These are phyloP conservation scores for Cariama cristata DNA, from an alignment of 2,113 vertebrate genomes.

Conservation along the genomic window DNA sequence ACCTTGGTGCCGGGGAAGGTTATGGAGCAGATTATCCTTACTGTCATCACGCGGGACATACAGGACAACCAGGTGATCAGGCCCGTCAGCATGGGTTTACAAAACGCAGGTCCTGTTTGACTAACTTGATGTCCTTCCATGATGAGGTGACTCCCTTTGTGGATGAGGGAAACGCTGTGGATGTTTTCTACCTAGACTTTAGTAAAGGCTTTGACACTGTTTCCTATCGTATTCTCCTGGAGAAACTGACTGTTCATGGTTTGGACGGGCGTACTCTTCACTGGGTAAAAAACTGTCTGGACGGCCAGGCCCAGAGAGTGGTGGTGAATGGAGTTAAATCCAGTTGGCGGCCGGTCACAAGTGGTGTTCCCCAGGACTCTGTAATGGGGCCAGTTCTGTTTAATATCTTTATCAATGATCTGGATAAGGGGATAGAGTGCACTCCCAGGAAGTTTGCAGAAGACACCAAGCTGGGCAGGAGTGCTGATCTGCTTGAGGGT, in stretches of 20 bases:
- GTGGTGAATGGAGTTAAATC: neutral
- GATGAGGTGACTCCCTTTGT: too few species aligned
- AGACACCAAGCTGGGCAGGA: too few species aligned
- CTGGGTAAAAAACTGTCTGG: neutral
- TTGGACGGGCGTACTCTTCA: neutral
- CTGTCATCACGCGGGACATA: too few species aligned
- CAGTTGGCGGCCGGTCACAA: neutral
- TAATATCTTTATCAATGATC: neutral
- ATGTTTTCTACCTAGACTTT: neutral
- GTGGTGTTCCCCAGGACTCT: neutral
- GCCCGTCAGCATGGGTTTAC: too few species aligned
- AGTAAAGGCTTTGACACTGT: neutral
- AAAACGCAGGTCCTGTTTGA: too few species aligned
- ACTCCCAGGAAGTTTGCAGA: too few species aligned
- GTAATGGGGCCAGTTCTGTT: neutral
- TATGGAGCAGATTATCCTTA: neutral
- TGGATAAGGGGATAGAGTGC: too few species aligned
- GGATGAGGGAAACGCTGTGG: neutral
- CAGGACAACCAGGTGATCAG: too few species aligned
- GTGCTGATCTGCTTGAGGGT: too few species aligned
- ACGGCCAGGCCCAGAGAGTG: neutral
- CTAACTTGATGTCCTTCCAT: too few species aligned
- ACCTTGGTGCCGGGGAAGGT: neutral
- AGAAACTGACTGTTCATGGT: neutral
- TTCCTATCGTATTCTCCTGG: too few species aligned